A percentile compares a stretch with the other conserved stretches of the same genome.
Conservation (phyloP, 1,140 invertebrate genomes). For the Drosophila sproati region DNA sequence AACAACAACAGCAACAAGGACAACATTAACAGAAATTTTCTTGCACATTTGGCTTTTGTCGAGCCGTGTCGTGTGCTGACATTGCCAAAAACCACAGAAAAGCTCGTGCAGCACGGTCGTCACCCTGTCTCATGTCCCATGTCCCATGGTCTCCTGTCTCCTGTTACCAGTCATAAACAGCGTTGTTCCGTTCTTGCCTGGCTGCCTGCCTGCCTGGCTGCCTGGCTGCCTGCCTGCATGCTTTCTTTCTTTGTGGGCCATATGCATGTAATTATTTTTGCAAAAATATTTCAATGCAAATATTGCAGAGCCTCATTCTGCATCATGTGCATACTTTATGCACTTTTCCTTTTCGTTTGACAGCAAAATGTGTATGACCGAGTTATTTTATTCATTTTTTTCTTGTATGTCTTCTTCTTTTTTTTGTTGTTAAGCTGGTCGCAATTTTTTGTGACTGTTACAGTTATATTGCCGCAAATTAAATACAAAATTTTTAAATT, state of each 20-base stretch:
- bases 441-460: constrained; percentile 56
- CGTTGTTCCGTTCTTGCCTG: constrained; percentile 40
- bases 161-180: constrained; percentile 73
- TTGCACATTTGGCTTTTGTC: constrained; percentile 60
- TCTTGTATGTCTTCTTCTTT: constrained; percentile 17
- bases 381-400: constrained; percentile 49
- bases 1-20: not conserved
- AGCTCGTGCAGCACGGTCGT: constrained; percentile 48
- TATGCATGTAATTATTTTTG: constrained; percentile 80
- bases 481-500: constrained; percentile 75
- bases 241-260: constrained; percentile 47
- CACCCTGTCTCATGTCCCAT: constrained; percentile 2
- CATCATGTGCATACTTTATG: constrained; percentile 63
- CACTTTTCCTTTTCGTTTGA: constrained; percentile 76
- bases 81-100: constrained; percentile 74
- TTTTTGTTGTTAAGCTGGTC: constrained; percentile 24
- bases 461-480: constrained; percentile 60
- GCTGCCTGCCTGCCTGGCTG: not conserved
- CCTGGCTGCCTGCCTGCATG: not conserved
- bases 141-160: constrained; percentile 55
- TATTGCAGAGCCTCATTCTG: constrained; percentile 62
- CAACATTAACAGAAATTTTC: constrained; percentile 33
- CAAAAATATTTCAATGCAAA: constrained; percentile 79
- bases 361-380: constrained; percentile 75
- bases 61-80: constrained; percentile 61